phyloP scores from a whole-genome alignment of 2,888 invertebrate species.

The Troides aeacus region DNA sequence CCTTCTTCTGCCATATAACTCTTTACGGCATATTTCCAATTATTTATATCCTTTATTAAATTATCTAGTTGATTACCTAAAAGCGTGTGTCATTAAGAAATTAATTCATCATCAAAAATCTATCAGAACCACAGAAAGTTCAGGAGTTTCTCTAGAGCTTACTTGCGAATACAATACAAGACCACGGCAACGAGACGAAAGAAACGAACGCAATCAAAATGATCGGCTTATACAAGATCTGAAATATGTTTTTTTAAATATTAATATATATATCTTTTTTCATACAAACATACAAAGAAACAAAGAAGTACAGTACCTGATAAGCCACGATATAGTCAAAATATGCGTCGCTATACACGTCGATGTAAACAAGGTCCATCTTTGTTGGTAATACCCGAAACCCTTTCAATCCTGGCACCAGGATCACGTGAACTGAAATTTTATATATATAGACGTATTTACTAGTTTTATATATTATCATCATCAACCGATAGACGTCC shows the following conservation, averaged over 20 bases:
- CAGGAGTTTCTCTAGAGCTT: neutral
- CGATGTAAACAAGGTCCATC: slow-evolving; percentile 18
- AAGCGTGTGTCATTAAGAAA: neutral
- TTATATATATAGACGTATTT: no score
- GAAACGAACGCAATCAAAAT: neutral
- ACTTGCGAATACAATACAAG: neutral
- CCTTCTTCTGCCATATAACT: neutral
- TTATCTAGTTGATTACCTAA: neutral
- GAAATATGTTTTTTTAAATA: neutral
- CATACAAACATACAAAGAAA: neutral
- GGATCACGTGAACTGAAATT: slow-evolving; percentile 12
- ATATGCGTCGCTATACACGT: slow-evolving; percentile 1
- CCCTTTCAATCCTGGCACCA: neutral
- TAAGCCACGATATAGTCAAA: slow-evolving; percentile 3
- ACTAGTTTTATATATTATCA: no score
- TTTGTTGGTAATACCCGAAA: slow-evolving; percentile 15
- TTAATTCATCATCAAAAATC: neutral
- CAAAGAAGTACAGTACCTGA: slow-evolving; percentile 6
- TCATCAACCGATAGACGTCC: no score
- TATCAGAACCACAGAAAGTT: neutral
- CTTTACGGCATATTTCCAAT: neutral
- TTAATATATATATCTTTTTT: neutral
- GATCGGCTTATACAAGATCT: neutral
- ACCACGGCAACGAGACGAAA: neutral
- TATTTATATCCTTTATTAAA: neutral